These are phyloP conservation scores for Polietes domitor DNA, from an alignment of 2,888 invertebrate species.

Conservation along the genomic window DNA sequence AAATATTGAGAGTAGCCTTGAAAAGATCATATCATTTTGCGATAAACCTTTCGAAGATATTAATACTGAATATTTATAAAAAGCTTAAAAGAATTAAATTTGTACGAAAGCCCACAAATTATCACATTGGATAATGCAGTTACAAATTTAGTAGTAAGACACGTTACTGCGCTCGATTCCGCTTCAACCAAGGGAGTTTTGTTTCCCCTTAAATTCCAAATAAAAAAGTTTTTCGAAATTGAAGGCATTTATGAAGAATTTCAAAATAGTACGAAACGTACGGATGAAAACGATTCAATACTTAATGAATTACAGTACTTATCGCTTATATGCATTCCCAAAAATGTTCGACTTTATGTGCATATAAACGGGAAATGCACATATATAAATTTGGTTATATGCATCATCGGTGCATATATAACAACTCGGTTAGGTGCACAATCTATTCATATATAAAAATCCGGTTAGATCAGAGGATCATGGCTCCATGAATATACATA, in stretches of 20 bases:
- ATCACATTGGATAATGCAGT: constrained; percentile 19
- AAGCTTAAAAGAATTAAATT: not conserved
- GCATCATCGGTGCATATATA: too few relatives aligned
- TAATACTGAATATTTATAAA: constrained; percentile 29
- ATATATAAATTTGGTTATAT: too few relatives aligned
- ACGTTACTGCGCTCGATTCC: not conserved
- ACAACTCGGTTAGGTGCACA: too few relatives aligned
- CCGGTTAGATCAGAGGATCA: too few relatives aligned
- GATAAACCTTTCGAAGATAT: not conserved
- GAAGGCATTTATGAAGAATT: constrained; percentile 43
- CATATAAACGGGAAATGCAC: too few relatives aligned
- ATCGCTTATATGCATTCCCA: too few relatives aligned
- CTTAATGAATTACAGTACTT: too few relatives aligned
- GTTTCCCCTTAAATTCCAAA: constrained; percentile 45
- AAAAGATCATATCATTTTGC: not conserved
- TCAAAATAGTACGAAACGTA: constrained; percentile 21
- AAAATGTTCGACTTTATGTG: too few relatives aligned
- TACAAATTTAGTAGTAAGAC: not conserved
- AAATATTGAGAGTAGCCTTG: not conserved
- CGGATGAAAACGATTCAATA: constrained; percentile 1
- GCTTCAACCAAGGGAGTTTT: constrained; percentile 26
- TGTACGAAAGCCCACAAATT: constrained; percentile 21
- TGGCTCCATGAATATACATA: too few relatives aligned
- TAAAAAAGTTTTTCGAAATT: constrained; percentile 45
- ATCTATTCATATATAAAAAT: too few relatives aligned